Evolutionary conservation across 2,797 vertebrate species (phyloP), one percentile per base, ranked within the genome.

Genomic region (Protonibea diacanthus): DNA sequence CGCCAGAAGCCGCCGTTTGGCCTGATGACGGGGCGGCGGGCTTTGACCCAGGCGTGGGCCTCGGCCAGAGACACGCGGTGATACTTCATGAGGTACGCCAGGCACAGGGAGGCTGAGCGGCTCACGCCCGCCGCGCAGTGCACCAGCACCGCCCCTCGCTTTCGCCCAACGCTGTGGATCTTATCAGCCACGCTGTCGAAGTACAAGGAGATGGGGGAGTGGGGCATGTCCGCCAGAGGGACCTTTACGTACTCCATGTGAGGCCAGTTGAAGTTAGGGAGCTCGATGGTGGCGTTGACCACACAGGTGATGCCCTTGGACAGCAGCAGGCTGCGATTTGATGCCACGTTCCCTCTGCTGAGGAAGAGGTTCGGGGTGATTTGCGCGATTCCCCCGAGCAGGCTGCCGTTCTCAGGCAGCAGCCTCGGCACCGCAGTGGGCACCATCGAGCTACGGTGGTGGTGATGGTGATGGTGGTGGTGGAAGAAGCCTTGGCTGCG

Each of bases 1-100:
- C 96, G 94, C 97, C 98, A 99, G 96, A 99, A 99, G 88, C 98
- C 98, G 1, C 97, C 96, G 1, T 99, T 99, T 90, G 98, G 98
- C 86, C 97, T 94, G 70, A 99, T 99, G 87, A 99, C 93, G 0
- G 98, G 98, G 60, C 98, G 96, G 11, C 97, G 95, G 4, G 97
- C 95, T 83, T 98, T 98, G 77, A 99, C 97, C 98, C 98, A 99
- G 93, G 96, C 97, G 70, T 99, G 97, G 0, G 98, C 98, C 90
- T 99, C 98, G 0, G 97, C 95, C 90, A 99, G 95, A 74, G 96
- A 97, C 71, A 97, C 96, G 0, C 96, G 96, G 90, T 99, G 97
- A 89, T 97, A 97, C 86, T 99, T 99, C 98, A 99, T 99, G 92
- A 99, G 97, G 94, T 98, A 99, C 2, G 97, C 98, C 33, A 99